phyloP scores from a whole-genome alignment of 2,888 invertebrate genomes.

The Cistogaster globosa region DNA sequence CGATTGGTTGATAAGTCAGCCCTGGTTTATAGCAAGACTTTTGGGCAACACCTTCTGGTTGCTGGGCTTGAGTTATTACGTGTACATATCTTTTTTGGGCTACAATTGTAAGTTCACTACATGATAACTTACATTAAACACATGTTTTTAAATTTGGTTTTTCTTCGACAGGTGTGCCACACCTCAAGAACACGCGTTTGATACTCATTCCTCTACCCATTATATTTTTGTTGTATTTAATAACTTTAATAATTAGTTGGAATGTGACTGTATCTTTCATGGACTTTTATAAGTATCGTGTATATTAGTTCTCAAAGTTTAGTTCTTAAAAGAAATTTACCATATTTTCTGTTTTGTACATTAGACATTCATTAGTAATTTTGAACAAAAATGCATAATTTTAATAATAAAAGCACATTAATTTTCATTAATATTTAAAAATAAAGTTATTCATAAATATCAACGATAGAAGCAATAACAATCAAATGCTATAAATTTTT shows the following conservation, averaged over 20 bases:
- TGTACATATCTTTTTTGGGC: slow-evolving; percentile 98
- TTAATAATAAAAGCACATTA: neutral
- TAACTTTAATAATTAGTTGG: slow-evolving; percentile 90
- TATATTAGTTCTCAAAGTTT: slow-evolving; percentile 84
- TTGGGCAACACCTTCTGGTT: slow-evolving; percentile 97
- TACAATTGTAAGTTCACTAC: slow-evolving; percentile 91
- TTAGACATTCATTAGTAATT: slow-evolving; percentile 3
- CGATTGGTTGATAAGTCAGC: slow-evolving; percentile 90
- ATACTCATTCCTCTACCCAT: slow-evolving; percentile 93
- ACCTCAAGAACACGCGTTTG: slow-evolving; percentile 92
- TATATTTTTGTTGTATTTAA: slow-evolving; percentile 89
- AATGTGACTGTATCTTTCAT: slow-evolving; percentile 93
- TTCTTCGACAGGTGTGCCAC: slow-evolving; percentile 88
- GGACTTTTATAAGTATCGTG: slow-evolving; percentile 92
- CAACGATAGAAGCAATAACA: too few species aligned
- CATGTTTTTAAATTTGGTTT: neutral
- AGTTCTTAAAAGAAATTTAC: neutral
- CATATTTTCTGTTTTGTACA: slow-evolving; percentile 1
- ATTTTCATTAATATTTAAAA: neutral
- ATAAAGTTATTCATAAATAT: neutral
- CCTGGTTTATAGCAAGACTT: slow-evolving; percentile 90
- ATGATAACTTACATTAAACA: neutral
- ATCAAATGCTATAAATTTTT: too few species aligned
- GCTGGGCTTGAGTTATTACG: slow-evolving; percentile 93
- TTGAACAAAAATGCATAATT: slow-evolving; percentile 1